Percentiles rank a stretch among this genome's conserved stretches.
These are phyloP conservation scores for Stictocephala bisonia DNA, from an alignment of 2,888 invertebrate species.

Conservation along the genomic window DNA sequence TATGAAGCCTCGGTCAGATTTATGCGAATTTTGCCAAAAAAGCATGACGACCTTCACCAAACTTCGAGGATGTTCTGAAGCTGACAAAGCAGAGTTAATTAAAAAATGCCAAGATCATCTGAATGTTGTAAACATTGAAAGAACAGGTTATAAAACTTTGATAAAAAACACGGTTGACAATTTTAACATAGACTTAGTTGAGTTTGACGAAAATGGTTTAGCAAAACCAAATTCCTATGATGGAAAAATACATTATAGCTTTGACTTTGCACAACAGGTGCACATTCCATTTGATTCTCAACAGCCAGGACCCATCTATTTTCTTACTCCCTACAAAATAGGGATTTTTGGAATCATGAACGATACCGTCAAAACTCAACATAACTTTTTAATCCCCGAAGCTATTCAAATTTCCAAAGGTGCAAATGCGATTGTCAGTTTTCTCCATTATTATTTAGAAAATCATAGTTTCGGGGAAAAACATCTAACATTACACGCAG, in stretches of 20 bases:
- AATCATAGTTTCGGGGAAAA: no score
- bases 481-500: no score
- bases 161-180: conserved; percentile 10
- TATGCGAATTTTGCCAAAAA: conserved; percentile 30
- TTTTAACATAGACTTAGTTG: background rate
- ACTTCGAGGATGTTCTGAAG: conserved; percentile 16
- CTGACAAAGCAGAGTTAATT: conserved; percentile 8
- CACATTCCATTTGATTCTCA: conserved; percentile 30
- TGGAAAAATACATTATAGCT: conserved; percentile 33
- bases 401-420: conserved; percentile 14
- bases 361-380: conserved; percentile 29
- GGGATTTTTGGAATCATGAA: conserved; percentile 41
- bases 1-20: conserved; percentile 30
- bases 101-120: conserved; percentile 18
- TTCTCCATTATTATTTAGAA: conserved; percentile 23
- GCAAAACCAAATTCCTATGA: conserved; percentile 25
- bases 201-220: background rate
- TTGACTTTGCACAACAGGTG: conserved; percentile 40
- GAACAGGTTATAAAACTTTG: conserved; percentile 12
- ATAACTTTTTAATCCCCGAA: conserved; percentile 36
- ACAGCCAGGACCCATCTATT: conserved; percentile 36
- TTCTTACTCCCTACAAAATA: conserved; percentile 39
- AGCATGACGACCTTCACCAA: background rate
- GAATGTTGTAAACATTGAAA: conserved; percentile 10
- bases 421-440: conserved; percentile 37